These are phyloP conservation scores for Trimorus sp. DNA, from an alignment of 2,888 invertebrate species.

Conservation along the genomic window DNA sequence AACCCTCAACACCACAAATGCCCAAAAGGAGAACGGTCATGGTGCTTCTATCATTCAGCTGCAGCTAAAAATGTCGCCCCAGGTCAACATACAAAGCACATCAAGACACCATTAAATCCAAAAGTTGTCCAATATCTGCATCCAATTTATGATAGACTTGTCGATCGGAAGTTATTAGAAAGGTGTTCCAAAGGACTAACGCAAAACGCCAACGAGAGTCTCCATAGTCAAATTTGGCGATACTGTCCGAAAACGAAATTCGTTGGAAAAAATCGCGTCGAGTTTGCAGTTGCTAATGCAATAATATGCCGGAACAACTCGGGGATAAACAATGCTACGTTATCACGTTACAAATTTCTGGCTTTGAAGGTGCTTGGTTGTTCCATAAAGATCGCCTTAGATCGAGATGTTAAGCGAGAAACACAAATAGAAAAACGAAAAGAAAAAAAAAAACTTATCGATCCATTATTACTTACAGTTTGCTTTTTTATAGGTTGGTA, in stretches of 20 bases:
- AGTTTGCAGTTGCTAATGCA: slow-evolving; percentile 11
- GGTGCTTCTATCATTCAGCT: slow-evolving; percentile 54
- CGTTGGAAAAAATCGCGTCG: background rate
- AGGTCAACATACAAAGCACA: slow-evolving; percentile 13
- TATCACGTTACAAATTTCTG: background rate
- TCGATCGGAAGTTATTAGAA: slow-evolving; percentile 12
- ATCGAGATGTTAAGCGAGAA: background rate
- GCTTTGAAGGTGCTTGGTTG: background rate
- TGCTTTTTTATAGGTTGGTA: too few species aligned
- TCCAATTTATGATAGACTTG: slow-evolving; percentile 23
- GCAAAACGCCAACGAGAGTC: slow-evolving; percentile 49
- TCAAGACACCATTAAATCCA: slow-evolving; percentile 13
- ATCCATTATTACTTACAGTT: too few species aligned
- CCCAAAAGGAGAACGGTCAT: slow-evolving; percentile 33
- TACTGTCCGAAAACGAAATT: slow-evolving; percentile 3
- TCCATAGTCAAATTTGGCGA: slow-evolving; percentile 25
- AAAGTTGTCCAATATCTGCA: slow-evolving; percentile 24
- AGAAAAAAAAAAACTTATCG: too few species aligned
- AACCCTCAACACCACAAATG: slow-evolving; percentile 24
- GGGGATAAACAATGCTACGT: background rate
- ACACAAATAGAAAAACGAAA: background rate
- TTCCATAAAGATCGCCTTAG: background rate
- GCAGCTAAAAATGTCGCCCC: slow-evolving; percentile 5
- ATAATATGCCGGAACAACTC: slow-evolving; percentile 8
- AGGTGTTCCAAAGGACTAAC: slow-evolving; percentile 28